These are phyloP conservation scores for Novumbra hubbsi DNA, from an alignment of 2,797 vertebrate species.

Conservation along the genomic window DNA sequence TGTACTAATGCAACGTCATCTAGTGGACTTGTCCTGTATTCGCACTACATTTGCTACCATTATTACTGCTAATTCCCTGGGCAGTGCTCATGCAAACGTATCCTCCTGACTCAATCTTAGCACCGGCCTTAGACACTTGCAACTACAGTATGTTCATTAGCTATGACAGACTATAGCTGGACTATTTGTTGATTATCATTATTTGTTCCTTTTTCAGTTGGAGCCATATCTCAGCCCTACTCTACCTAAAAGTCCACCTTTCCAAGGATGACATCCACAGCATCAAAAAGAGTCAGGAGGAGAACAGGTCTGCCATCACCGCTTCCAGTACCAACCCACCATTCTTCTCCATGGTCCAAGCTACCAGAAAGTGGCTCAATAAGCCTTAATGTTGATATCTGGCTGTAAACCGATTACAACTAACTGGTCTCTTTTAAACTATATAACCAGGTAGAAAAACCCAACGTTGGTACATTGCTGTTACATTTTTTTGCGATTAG, in stretches of 20 bases:
- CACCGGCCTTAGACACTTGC: background rate
- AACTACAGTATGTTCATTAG: no score
- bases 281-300: constrained; percentile 74
- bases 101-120: background rate
- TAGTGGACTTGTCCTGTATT: background rate
- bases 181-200: background rate
- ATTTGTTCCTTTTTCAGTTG: constrained; percentile 74
- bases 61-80: background rate
- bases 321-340: constrained; percentile 18
- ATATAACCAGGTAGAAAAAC: background rate
- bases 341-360: constrained; percentile 68
- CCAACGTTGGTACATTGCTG: no score
- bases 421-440: background rate
- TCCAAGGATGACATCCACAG: constrained; percentile 62
- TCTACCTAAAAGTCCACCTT: constrained; percentile 81
- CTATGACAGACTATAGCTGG: no score
- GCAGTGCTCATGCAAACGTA: background rate
- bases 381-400: background rate
- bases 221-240: constrained; percentile 75
- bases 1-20: background rate
- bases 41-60: background rate
- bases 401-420: background rate
- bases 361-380: constrained; percentile 13
- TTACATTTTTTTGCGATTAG: background rate
- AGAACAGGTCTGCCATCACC: constrained; percentile 19